These are phyloP conservation scores for Rapana venosa DNA, from an alignment of 2,888 invertebrate genomes.

Conservation along the genomic window DNA sequence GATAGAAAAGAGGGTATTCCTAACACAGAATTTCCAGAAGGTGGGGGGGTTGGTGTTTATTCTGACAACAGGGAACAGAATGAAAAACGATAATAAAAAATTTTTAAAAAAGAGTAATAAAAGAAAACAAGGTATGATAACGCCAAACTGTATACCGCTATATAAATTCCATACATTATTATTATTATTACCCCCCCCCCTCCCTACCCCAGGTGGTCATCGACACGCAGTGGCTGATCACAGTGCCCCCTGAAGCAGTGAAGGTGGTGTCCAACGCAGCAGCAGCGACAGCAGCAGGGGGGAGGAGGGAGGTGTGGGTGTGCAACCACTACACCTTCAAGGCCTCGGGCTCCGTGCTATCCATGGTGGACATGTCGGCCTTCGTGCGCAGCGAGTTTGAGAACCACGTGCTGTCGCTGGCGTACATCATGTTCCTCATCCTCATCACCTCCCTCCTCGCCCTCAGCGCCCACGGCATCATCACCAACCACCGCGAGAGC, in stretches of 20 bases:
- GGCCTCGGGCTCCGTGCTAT: slow-evolving; percentile 47
- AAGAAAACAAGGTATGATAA: too few species aligned
- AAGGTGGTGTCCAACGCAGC: slow-evolving; percentile 63
- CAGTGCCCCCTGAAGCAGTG: slow-evolving; percentile 75
- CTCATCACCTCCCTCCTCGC: slow-evolving; percentile 91
- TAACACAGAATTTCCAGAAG: too few species aligned
- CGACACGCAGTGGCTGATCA: slow-evolving; percentile 78
- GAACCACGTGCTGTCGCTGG: slow-evolving; percentile 85
- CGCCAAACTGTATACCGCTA: too few species aligned
- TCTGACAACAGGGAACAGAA: too few species aligned
- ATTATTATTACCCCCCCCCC: too few species aligned
- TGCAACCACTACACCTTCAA: slow-evolving; percentile 75
- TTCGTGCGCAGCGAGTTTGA: slow-evolving; percentile 73
- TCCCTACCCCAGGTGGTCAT: slow-evolving; percentile 66
- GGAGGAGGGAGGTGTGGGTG: slow-evolving; percentile 66
- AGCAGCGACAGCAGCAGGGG: too few species aligned
- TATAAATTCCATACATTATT: too few species aligned
- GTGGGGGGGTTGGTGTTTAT: too few species aligned
- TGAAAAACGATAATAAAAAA: too few species aligned
- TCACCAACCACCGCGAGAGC: slow-evolving; percentile 95
- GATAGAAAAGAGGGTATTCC: too few species aligned
- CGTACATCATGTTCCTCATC: slow-evolving; percentile 90
- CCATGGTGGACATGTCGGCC: slow-evolving; percentile 59
- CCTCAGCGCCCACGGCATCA: slow-evolving; percentile 87
- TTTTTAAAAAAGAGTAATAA: too few species aligned